Percentiles rank a stretch among this genome's conserved stretches.
These are phyloP conservation scores for Strix aluco DNA, from an alignment of 2,113 vertebrate genomes.

Conservation along the genomic window DNA sequence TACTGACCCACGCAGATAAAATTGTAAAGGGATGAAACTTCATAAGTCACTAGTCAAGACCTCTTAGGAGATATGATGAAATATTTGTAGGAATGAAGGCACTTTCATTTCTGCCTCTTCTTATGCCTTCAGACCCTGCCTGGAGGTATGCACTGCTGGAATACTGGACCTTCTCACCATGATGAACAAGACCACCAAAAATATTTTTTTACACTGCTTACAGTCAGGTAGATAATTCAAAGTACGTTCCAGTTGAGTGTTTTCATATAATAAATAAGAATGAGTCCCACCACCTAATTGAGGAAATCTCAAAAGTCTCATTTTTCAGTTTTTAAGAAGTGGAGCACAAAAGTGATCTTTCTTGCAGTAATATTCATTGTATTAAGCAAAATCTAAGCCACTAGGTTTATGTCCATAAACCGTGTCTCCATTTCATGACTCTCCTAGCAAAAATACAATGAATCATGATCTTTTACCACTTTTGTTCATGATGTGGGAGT, in stretches of 20 bases:
- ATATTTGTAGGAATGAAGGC: background rate
- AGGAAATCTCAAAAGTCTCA: background rate
- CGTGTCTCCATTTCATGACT: background rate
- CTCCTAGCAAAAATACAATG: background rate
- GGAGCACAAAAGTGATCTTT: background rate
- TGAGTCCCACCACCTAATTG: background rate
- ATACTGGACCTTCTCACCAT: background rate
- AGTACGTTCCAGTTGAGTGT: background rate
- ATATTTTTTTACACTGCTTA: background rate
- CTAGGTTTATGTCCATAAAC: background rate
- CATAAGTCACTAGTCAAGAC: background rate
- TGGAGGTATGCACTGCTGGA: background rate
- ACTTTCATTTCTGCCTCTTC: background rate
- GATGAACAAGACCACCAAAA: background rate
- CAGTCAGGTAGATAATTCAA: background rate
- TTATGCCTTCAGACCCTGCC: background rate
- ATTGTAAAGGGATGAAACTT: background rate
- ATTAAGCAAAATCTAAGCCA: background rate
- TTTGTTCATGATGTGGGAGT: background rate
- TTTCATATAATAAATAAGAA: background rate
- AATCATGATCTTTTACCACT: background rate
- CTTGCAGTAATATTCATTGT: background rate
- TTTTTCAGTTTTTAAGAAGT: background rate
- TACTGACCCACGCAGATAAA: background rate
- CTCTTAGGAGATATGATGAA: background rate